Evolutionary conservation across 2,113 vertebrate genomes (phyloP).

Genomic region (Thermophis baileyi): DNA sequence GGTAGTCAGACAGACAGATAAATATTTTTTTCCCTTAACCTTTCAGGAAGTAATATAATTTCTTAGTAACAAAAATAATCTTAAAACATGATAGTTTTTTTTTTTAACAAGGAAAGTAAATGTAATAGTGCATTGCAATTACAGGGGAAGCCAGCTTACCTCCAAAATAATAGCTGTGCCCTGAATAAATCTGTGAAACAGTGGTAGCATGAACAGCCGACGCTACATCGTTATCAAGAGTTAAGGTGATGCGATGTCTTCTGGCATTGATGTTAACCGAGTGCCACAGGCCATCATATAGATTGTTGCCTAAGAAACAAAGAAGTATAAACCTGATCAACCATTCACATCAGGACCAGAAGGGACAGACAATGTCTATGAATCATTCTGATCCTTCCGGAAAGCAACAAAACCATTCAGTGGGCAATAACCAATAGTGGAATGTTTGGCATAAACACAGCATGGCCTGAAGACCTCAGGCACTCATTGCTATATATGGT

Average conservation of each 20-base stretch:
- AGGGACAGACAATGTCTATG: background rate
- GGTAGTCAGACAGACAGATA: background rate
- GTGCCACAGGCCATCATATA: constrained; percentile 94
- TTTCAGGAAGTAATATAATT: background rate
- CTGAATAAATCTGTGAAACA: constrained; percentile 73
- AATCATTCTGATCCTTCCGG: background rate
- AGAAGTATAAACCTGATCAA: constrained; percentile 6
- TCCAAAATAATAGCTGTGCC: constrained; percentile 87
- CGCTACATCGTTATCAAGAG: constrained; percentile 78
- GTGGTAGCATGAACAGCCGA: constrained; percentile 76
- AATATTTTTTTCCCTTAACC: background rate
- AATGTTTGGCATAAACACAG: background rate
- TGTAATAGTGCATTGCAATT: background rate
- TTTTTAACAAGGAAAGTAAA: background rate
- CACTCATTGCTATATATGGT: background rate
- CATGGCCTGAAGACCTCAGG: background rate
- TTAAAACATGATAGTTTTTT: background rate
- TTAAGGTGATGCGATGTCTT: constrained; percentile 80
- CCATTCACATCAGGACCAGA: background rate
- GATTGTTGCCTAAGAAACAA: constrained; percentile 72
- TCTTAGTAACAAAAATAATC: background rate
- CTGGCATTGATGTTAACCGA: constrained; percentile 80
- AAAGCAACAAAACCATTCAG: background rate
- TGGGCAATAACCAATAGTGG: background rate
- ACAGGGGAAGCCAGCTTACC: constrained; percentile 67